A percentile compares a stretch with the other conserved stretches of the same genome.
Conservation (phyloP, 2,888 invertebrate species). For the Lepetodrilus schrolli region DNA sequence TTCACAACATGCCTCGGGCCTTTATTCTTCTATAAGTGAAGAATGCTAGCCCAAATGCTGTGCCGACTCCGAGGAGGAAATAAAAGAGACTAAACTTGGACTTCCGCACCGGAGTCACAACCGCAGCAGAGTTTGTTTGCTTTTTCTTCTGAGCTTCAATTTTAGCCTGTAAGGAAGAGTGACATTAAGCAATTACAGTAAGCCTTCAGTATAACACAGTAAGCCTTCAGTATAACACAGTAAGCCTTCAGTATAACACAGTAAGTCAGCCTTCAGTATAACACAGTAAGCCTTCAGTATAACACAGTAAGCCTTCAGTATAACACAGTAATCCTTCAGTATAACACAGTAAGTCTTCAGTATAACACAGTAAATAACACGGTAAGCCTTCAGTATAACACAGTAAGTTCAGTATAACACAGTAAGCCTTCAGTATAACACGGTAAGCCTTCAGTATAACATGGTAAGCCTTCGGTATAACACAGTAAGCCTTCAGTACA, state of each 20-base stretch:
- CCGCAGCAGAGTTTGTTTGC: neutral
- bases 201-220: neutral
- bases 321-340: no score
- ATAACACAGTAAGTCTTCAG: no score
- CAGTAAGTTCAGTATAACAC: neutral
- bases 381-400: no score
- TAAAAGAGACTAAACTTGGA: conserved; percentile 29
- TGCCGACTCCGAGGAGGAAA: conserved; percentile 18
- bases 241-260: no score
- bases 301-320: no score
- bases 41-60: conserved; percentile 26
- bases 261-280: no score
- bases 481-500: neutral
- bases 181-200: neutral
- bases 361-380: no score
- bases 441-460: no score
- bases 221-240: neutral
- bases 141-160: neutral
- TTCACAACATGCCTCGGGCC: neutral
- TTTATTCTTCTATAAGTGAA: conserved; percentile 25
- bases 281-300: no score
- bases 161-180: conserved; percentile 7
- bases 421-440: neutral
- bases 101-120: neutral
- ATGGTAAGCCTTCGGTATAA: no score